Percentiles rank a stretch among this genome's conserved stretches.
These are phyloP conservation scores for Oenanthe melanoleuca DNA, from an alignment of 2,113 vertebrate genomes.

Conservation along the genomic window DNA sequence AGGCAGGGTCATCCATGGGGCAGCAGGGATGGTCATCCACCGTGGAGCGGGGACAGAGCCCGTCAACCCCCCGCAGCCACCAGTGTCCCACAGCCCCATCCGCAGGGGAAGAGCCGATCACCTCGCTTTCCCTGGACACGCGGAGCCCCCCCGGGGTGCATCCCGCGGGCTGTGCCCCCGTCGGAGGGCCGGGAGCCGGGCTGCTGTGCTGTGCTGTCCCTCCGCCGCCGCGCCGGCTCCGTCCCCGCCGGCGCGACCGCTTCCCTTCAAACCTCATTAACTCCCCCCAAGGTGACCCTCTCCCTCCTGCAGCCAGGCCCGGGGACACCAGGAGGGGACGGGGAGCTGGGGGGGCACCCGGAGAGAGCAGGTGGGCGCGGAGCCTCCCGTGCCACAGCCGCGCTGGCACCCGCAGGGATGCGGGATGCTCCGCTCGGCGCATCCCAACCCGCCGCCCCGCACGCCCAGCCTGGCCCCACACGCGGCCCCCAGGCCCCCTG, in stretches of 20 bases:
- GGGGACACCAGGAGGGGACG: background rate
- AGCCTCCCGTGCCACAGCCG: fast-evolving
- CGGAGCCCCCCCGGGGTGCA: fast-evolving
- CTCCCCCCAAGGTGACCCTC: slow-evolving; percentile 66
- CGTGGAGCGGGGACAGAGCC: background rate
- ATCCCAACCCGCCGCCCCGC: fast-evolving
- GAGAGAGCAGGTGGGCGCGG: fast-evolving
- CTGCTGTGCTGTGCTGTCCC: background rate
- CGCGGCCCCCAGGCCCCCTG: fast-evolving
- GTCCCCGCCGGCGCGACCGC: background rate
- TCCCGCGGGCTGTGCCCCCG: background rate
- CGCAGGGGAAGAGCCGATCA: background rate
- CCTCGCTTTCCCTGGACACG: fast-evolving
- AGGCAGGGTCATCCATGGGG: background rate
- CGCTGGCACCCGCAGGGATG: fast-evolving
- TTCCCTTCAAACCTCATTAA: slow-evolving; percentile 67
- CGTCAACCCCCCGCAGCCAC: background rate
- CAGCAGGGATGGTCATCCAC: background rate
- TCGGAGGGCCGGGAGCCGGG: background rate
- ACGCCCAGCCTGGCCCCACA: background rate
- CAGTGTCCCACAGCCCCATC: background rate
- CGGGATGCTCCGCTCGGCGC: background rate
- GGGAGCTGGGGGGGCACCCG: background rate
- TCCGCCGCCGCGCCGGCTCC: background rate
- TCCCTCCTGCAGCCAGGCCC: slow-evolving; percentile 17